phyloP scores from a whole-genome alignment of 1,140 invertebrate species.

The Coptotermes formosanus region DNA sequence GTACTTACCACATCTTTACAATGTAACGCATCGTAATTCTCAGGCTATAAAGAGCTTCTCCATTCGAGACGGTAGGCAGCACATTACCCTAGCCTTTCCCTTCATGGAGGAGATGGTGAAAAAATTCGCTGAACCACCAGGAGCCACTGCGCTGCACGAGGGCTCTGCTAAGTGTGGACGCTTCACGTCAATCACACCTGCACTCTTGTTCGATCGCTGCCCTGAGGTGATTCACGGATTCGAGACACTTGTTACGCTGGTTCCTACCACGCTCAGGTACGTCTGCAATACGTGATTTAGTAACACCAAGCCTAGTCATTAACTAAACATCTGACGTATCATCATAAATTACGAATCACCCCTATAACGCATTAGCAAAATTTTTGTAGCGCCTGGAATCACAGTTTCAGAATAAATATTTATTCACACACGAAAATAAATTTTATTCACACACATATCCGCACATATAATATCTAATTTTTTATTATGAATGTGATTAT shows the following conservation, averaged over 20 bases:
- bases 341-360: too few relatives aligned
- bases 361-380: too few relatives aligned
- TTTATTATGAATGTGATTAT: too few relatives aligned
- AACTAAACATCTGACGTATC: too few relatives aligned
- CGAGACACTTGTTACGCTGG: not conserved
- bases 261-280: constrained; percentile 12
- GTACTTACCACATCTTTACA: too few relatives aligned
- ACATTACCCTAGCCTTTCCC: not conserved
- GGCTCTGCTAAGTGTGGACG: not conserved
- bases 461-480: too few relatives aligned
- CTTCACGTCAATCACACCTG: not conserved
- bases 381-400: too few relatives aligned
- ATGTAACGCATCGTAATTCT: not conserved
- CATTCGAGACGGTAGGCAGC: not conserved
- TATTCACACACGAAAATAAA: too few relatives aligned
- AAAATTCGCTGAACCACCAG: not conserved
- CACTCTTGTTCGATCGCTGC: not conserved
- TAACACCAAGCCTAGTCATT: too few relatives aligned
- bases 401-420: too few relatives aligned
- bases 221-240: not conserved
- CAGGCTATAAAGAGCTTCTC: not conserved
- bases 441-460: too few relatives aligned
- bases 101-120: not conserved
- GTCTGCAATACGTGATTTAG: too few relatives aligned
- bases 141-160: not conserved